phyloP scores from a whole-genome alignment of 2,888 invertebrate species.

The Dichetophora obliterata region DNA sequence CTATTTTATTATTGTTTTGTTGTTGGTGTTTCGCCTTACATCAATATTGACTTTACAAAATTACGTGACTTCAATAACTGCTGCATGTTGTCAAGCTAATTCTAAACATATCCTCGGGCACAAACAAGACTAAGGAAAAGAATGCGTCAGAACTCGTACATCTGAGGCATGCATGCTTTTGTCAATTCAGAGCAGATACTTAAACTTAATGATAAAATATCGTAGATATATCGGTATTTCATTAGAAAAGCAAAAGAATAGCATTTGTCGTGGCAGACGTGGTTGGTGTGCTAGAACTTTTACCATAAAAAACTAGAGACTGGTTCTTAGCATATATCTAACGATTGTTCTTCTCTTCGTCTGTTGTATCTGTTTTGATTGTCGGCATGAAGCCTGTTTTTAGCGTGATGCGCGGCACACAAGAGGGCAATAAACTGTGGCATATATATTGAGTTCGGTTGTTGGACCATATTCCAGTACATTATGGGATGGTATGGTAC shows the following conservation, averaged over 20 bases:
- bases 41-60: slow-evolving; percentile 10
- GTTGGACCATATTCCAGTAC: not conserved
- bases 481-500: not conserved
- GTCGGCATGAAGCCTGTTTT: slow-evolving; percentile 26
- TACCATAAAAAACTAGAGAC: not conserved
- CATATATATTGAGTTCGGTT: slow-evolving; percentile 29
- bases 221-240: slow-evolving; percentile 48
- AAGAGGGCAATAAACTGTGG: slow-evolving; percentile 62
- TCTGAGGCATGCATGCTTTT: not conserved
- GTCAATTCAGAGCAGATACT: not conserved
- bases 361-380: not conserved
- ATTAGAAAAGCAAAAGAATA: slow-evolving; percentile 38
- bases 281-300: not conserved
- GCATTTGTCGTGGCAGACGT: not conserved
- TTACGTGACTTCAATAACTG: slow-evolving; percentile 7
- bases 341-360: slow-evolving; percentile 28
- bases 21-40: not conserved
- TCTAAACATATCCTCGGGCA: not conserved
- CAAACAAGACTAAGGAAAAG: not conserved
- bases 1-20: not conserved
- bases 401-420: slow-evolving; percentile 20
- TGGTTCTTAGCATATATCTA: not conserved
- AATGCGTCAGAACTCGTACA: not conserved
- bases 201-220: slow-evolving; percentile 26
- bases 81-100: not conserved